phyloP scores from a whole-genome alignment of 2,113 vertebrate species.

The Microtus pennsylvanicus region DNA sequence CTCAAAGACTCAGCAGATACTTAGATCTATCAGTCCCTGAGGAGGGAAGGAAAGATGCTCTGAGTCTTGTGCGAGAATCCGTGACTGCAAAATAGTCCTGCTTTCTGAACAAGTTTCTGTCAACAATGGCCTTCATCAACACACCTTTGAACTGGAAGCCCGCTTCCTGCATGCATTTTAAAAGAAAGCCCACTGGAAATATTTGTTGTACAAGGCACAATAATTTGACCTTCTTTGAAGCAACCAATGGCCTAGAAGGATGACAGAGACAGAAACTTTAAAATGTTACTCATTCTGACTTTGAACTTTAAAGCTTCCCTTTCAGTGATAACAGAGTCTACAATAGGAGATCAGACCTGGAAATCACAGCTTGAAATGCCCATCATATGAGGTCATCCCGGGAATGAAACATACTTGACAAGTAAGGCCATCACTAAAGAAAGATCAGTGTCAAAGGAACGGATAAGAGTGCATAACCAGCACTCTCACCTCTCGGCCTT shows the following conservation, averaged over 20 bases:
- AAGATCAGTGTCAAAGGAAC: slow-evolving; percentile 86
- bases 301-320: slow-evolving; percentile 88
- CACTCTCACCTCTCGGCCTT: too few relatives aligned
- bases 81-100: neutral
- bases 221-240: slow-evolving; percentile 68
- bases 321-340: slow-evolving; percentile 84
- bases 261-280: slow-evolving; percentile 79
- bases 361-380: slow-evolving; percentile 89
- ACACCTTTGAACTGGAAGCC: slow-evolving; percentile 50
- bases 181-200: slow-evolving; percentile 58
- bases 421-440: slow-evolving; percentile 82
- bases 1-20: slow-evolving; percentile 47
- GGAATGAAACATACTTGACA: slow-evolving; percentile 88
- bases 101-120: slow-evolving; percentile 27
- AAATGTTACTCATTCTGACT: slow-evolving; percentile 84
- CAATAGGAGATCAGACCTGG: slow-evolving; percentile 86
- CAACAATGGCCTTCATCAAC: slow-evolving; percentile 50
- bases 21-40: slow-evolving; percentile 21
- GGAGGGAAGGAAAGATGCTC: slow-evolving; percentile 22
- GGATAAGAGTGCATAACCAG: slow-evolving; percentile 63
- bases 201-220: slow-evolving; percentile 61
- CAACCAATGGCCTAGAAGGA: slow-evolving; percentile 61
- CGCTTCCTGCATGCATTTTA: slow-evolving; percentile 48
- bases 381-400: slow-evolving; percentile 87
- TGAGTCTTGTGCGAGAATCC: slow-evolving; percentile 26